Base-by-base conservation (phyloP, 2,888 invertebrate species). In the Amphipyra tragopoginis region DNA sequence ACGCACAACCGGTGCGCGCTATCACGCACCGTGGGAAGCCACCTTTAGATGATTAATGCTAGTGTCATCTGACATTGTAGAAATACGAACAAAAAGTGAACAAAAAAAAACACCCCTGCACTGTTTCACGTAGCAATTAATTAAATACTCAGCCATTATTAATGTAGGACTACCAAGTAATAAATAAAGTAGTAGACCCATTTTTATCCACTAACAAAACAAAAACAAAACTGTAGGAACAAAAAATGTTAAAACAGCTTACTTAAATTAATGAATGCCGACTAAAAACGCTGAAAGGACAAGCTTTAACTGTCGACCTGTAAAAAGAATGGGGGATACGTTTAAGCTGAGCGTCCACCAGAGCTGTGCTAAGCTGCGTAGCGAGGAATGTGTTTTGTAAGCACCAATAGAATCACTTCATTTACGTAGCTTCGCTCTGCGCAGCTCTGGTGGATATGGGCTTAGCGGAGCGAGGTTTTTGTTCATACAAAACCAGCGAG, bases 211-310 rank as follows among this genome's bases (percentile, higher is more conserved):
- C 15, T n/a, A 49, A 13, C 6, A 11, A 45, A 48, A 50, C 45
- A 51, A 56, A 63, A 54, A 45, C 53, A 50, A 55, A 50, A 66
- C 29, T 50, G 49, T 6, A 1, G 2, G 40, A 36, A 42, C 34
- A 50, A n/a, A 43, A n/a, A 64, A 47, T 50, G 55, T 65, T 34
- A 52, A 59, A 66, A 54, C 57, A 34, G 44, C 43, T 61, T 45
- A 65, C 51, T 43, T 48, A 54, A 49, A 54, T 72, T 54, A 72
- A 72, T 67, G 15, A 66, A 66, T 52, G 40, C 29, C 5, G 29
- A 44, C 14, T 47, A 45, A 57, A 66, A 57, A 72, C 51, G 38
- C 36, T 50, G 10, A 42, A 55, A 14, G 9, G 36, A 1, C 44
- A 2, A 34, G 21, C 14, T 29, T 51, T 70, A 72, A n/a, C 26